Evolutionary conservation across 2,888 invertebrate genomes (phyloP), one percentile per base, ranked within the genome.

Genomic region (Gerris lacustris): DNA sequence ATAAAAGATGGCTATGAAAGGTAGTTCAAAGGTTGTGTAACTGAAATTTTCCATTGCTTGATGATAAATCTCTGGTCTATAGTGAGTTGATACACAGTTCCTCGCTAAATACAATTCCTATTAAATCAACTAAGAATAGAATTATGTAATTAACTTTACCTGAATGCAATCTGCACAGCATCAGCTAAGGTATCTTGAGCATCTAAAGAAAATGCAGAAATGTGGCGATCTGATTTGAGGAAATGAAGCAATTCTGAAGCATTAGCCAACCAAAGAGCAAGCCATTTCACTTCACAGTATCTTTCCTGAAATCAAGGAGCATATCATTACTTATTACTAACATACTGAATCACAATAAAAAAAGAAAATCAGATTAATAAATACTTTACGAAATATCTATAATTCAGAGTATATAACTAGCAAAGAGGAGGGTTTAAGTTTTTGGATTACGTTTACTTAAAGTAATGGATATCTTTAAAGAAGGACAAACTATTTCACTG

Each of bases 191-290:
- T 87, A 77, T 96, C 96, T 82, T 96, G 96, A 0, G 95, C 93
- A 79, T 95, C 92, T 2, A 93, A 86, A 1, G 92, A 92, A 79
- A 94, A 96, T 0, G 94, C 92, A 66, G 92, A 91, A 73, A 97
- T 90, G 80, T 97, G 96, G 55, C 94, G 85, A 82, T 98, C 98
- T 77, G 91, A 94, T 81, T 97, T 97, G 62, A 97, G 83, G 82
- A 99, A 96, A 81, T 98, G 95, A 68, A 97, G 82, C 71, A 99
- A 84, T 82, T 99, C 99, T 63, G 96, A 96, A 11, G 96, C 91
- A 79, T 99, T 99, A 15, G 98, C 96, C 85, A 99, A 87, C 98
- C 98, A 99, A 79, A 96, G 92, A 1, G 95, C 92, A 76, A 94
- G 86, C 6, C 91, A 89, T 31, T 90, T 88, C 0, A 92, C 90